phyloP scores from a whole-genome alignment of 2,888 invertebrate species.

The Piscicola geometra region DNA sequence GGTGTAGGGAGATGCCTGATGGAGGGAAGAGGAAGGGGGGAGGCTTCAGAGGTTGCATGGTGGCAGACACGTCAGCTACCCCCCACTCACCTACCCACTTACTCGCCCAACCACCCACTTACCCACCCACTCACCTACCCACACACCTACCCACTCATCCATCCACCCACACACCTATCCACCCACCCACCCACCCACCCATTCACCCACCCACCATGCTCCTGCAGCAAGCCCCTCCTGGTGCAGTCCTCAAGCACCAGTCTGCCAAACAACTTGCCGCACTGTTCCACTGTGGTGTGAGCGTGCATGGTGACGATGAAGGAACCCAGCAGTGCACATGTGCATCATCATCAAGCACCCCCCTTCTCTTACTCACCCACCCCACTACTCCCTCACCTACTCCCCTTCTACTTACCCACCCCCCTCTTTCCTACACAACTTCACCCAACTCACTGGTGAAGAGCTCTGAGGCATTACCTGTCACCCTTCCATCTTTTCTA shows the following conservation, averaged over 20 bases:
- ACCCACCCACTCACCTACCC: no score
- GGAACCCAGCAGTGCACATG: neutral
- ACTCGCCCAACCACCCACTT: no score
- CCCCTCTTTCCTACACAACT: no score
- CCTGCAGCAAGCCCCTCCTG: constrained; percentile 48
- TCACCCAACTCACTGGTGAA: no score
- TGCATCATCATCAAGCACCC: neutral
- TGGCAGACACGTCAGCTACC: no score
- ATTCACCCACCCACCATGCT: no score
- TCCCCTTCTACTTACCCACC: neutral
- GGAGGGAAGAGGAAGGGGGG: neutral
- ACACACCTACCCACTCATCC: no score
- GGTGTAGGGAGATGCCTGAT: constrained; percentile 11
- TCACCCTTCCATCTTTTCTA: no score
- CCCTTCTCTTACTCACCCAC: neutral
- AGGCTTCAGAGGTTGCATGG: neutral
- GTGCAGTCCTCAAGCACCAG: constrained; percentile 49
- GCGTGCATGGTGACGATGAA: neutral
- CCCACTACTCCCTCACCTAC: neutral
- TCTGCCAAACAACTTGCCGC: constrained; percentile 48
- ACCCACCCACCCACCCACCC: no score
- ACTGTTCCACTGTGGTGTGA: constrained; percentile 45
- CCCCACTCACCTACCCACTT: no score
- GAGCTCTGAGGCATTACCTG: no score
- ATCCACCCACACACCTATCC: no score